A percentile compares a stretch with the other conserved stretches of the same genome.
Evolutionary conservation across 2,113 vertebrate genomes (phyloP).

Genomic region (Phylloscopus trochiloides): DNA sequence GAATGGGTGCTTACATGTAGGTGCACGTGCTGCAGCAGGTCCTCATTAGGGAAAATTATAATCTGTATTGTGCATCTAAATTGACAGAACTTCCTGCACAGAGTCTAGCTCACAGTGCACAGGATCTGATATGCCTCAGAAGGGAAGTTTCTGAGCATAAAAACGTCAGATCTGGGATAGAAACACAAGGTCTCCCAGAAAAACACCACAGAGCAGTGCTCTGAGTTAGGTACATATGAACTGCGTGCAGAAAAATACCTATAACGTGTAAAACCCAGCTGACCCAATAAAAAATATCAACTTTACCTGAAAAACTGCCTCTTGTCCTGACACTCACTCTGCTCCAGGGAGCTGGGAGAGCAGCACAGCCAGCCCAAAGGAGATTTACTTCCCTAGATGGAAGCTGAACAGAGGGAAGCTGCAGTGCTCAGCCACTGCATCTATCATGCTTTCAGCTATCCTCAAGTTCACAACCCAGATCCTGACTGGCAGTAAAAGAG

Average conservation of each 20-base stretch:
- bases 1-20: neutral
- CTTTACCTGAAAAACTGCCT: neutral
- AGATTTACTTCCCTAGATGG: neutral
- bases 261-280: neutral
- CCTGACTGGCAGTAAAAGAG: neutral
- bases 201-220: neutral
- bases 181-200: neutral
- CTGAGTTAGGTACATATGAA: accelerated
- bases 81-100: constrained; percentile 30
- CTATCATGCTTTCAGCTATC: neutral
- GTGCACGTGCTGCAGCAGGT: neutral
- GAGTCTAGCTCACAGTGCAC: neutral
- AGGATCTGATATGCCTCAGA: neutral
- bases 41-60: constrained; percentile 51
- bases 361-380: neutral
- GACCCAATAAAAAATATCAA: neutral
- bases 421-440: neutral
- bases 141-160: neutral
- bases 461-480: neutral
- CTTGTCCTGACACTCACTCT: neutral
- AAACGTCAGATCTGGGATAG: neutral
- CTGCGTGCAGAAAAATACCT: neutral
- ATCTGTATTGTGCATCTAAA: constrained; percentile 12
- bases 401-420: neutral
- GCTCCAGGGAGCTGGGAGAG: neutral